Conservation (phyloP, 2,113 vertebrate genomes). For the Mus musculus region GRCm39 chr14:73058501-73059000, state of each 20-base stretch:
- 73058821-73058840: no score
- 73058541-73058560: background rate
- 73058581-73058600: background rate
- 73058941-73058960: background rate
- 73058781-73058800: no score
- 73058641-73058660: background rate
- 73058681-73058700: background rate
- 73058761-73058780: no score
- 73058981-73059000: background rate
- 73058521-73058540: background rate
- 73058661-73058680: background rate
- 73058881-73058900: background rate
- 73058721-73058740: background rate
- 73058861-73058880: background rate
- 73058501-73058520: background rate
- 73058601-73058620: background rate
- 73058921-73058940: background rate
- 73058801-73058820: background rate
- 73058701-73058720: no score
- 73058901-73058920: background rate
- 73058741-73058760: background rate
- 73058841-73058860: background rate
- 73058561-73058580: background rate
- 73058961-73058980: background rate
- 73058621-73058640: background rate